These are phyloP conservation scores for Brachypteracias leptosomus DNA, from an alignment of 2,113 vertebrate genomes.

Conservation along the genomic window DNA sequence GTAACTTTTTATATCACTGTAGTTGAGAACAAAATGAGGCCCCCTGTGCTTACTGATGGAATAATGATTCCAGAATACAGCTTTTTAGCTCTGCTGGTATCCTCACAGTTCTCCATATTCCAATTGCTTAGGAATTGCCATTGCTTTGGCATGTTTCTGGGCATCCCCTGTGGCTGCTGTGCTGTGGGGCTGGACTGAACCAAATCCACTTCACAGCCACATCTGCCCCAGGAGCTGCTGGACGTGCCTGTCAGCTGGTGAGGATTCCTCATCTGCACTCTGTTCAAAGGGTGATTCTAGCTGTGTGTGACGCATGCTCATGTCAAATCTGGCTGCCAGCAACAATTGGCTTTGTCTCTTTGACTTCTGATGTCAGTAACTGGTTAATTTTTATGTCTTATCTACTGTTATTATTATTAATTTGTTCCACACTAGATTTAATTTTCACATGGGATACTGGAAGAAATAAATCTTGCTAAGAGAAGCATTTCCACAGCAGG, in stretches of 20 bases:
- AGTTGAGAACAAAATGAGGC: not conserved
- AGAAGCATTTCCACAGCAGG: not conserved
- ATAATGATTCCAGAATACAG: not conserved
- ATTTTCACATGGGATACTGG: not conserved
- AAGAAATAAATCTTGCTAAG: not conserved
- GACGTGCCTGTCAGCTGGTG: fast-evolving
- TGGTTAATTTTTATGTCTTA: not conserved
- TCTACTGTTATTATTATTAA: not conserved
- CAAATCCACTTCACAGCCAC: not conserved
- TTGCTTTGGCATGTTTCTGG: not conserved
- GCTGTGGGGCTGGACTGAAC: not conserved
- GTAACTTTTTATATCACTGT: not conserved
- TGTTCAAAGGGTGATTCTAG: not conserved
- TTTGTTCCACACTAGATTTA: not conserved
- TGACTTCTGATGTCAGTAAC: not conserved
- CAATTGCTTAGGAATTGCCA: not conserved
- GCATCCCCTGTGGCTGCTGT: not conserved
- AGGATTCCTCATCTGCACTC: not conserved
- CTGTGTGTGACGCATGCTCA: not conserved
- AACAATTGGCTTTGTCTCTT: not conserved
- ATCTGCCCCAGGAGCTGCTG: not conserved
- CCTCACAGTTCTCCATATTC: not conserved
- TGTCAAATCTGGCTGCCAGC: not conserved
- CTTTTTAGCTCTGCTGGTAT: not conserved
- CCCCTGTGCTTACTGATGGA: conserved; percentile 1